Conservation (phyloP, 2,888 invertebrate genomes). For the Scotopteryx bipunctaria region DNA sequence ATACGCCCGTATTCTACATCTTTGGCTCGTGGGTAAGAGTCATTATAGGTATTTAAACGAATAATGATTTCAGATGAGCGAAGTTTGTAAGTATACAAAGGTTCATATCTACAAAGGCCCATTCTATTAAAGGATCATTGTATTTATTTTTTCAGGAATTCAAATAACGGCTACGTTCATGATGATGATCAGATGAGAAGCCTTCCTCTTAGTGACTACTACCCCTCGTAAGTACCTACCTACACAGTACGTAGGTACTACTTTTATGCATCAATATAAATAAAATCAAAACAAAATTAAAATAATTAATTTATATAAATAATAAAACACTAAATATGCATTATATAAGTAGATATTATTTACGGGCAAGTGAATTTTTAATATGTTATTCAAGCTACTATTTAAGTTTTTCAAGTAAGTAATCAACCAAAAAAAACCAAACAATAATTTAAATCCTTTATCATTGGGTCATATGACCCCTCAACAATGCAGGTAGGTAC, state of each 20-base stretch:
- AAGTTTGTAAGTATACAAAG: no score
- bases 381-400: no score
- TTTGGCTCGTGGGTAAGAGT: conserved; percentile 42
- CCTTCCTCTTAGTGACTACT: conserved; percentile 42
- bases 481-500: no score
- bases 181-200: conserved; percentile 48
- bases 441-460: no score
- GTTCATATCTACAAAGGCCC: no score
- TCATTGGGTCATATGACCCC: no score
- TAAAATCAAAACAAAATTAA: not conserved
- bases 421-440: no score
- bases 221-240: conserved; percentile 50
- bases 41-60: not conserved
- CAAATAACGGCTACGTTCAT: conserved; percentile 49
- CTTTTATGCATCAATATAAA: not conserved
- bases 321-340: not conserved
- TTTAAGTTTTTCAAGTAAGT: no score
- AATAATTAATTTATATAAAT: conserved; percentile 5
- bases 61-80: no score
- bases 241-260: not conserved
- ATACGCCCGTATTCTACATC: conserved; percentile 32
- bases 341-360: no score
- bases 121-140: no score
- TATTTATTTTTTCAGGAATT: conserved; percentile 25
- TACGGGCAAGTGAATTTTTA: no score